Conservation (phyloP, 2,888 invertebrate species). For the Dendrolimus pini region DNA sequence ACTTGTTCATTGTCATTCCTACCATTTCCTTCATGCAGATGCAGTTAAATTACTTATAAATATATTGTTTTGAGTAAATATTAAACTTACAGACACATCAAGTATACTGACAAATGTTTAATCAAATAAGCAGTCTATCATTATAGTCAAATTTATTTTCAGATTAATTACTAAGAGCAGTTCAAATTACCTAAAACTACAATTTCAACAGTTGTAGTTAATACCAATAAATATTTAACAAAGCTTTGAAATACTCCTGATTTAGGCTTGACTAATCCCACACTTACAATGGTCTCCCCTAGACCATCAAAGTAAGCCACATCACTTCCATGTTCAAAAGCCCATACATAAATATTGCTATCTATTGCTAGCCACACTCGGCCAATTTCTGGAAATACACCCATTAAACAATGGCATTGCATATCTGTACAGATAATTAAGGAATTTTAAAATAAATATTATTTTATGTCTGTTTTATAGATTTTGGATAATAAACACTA, state of each 20-base stretch:
- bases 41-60: too few relatives aligned
- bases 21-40: too few relatives aligned
- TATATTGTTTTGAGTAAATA: too few relatives aligned
- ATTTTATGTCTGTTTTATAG: background rate
- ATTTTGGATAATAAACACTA: background rate
- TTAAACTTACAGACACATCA: too few relatives aligned
- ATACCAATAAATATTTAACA: conserved; percentile 92
- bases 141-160: too few relatives aligned
- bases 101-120: too few relatives aligned
- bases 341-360: conserved; percentile 98
- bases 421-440: conserved; percentile 80
- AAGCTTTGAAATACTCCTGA: conserved; percentile 91
- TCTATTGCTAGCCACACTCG: conserved; percentile 98
- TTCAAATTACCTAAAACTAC: conserved; percentile 85
- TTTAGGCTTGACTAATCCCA: conserved; percentile 93
- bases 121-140: too few relatives aligned
- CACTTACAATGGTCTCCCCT: conserved; percentile 94
- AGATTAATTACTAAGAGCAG: too few relatives aligned
- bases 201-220: conserved; percentile 97
- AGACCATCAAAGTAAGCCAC: conserved; percentile 98
- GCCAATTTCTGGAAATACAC: conserved; percentile 96
- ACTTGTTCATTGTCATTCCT: too few relatives aligned
- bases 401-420: conserved; percentile 98
- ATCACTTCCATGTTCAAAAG: conserved; percentile 96
- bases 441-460: conserved; percentile 12